Percentiles rank a stretch among this genome's conserved stretches.
Evolutionary conservation across 2,797 vertebrate genomes (phyloP).

Genomic region (Cygnus olor): DNA sequence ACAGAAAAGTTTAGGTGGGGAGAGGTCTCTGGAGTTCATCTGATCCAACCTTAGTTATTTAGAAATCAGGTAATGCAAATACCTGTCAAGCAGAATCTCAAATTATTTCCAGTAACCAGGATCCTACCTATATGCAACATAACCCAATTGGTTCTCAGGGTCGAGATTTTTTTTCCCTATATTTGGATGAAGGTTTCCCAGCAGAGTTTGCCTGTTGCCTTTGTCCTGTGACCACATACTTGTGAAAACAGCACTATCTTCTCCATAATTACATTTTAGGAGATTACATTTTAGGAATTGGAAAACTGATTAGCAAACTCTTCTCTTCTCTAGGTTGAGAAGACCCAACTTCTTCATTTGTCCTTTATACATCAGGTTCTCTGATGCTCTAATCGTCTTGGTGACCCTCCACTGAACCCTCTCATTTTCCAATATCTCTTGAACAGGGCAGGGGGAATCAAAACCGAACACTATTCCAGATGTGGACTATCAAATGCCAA

Average conservation of each 20-base stretch:
- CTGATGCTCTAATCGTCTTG: not conserved
- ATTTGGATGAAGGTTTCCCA: not conserved
- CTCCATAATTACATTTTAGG: not conserved
- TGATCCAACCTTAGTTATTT: not conserved
- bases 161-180: fast-evolving
- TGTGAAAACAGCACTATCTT: not conserved
- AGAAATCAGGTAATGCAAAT: not conserved
- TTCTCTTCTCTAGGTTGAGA: not conserved
- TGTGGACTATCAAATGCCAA: not conserved
- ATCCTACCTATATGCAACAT: not conserved
- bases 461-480: not conserved
- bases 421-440: not conserved
- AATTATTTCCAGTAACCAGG: not conserved
- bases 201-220: not conserved
- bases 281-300: not conserved
- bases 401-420: not conserved
- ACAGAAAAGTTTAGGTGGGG: not conserved
- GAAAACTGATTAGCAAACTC: not conserved
- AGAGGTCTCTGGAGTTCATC: not conserved
- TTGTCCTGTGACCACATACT: not conserved
- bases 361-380: not conserved
- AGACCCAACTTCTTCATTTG: not conserved
- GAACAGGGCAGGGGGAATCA: not conserved
- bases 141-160: not conserved
- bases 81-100: not conserved